phyloP scores from a whole-genome alignment of 2,113 vertebrate species.

The Lutjanus erythropterus region DNA sequence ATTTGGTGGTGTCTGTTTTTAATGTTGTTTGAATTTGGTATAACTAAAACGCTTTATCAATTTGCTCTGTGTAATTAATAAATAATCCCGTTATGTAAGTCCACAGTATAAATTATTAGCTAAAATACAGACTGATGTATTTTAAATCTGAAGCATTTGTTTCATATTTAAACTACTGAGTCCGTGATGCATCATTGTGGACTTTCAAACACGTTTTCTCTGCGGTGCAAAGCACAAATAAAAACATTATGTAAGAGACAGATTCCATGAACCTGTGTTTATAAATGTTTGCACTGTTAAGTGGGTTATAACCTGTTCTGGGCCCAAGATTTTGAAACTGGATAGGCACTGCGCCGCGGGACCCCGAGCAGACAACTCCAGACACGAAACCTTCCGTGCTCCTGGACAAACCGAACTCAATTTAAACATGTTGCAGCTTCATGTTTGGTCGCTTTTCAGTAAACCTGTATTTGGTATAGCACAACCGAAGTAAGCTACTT shows the following conservation, averaged over 20 bases:
- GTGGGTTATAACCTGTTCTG: not conserved
- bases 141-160: not conserved
- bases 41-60: not conserved
- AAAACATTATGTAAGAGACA: not conserved
- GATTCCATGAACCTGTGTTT: not conserved
- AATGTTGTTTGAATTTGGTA: not conserved
- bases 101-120: not conserved
- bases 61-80: not conserved
- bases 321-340: constrained; percentile 24
- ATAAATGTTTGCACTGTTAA: not conserved
- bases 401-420: not conserved
- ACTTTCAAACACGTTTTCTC: constrained; percentile 3
- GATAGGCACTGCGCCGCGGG: constrained; percentile 28
- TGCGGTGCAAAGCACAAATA: not conserved
- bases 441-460: not conserved
- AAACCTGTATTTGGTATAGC: not conserved
- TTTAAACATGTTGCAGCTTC: not conserved
- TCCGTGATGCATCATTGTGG: not conserved
- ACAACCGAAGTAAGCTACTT: accelerated
- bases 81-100: not conserved
- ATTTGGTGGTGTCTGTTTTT: not conserved
- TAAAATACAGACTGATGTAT: not conserved
- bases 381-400: constrained; percentile 3
- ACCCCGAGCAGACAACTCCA: constrained; percentile 6
- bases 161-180: not conserved